phyloP scores from a whole-genome alignment of 1,140 invertebrate species.

The Diachasmimorpha longicaudata region DNA sequence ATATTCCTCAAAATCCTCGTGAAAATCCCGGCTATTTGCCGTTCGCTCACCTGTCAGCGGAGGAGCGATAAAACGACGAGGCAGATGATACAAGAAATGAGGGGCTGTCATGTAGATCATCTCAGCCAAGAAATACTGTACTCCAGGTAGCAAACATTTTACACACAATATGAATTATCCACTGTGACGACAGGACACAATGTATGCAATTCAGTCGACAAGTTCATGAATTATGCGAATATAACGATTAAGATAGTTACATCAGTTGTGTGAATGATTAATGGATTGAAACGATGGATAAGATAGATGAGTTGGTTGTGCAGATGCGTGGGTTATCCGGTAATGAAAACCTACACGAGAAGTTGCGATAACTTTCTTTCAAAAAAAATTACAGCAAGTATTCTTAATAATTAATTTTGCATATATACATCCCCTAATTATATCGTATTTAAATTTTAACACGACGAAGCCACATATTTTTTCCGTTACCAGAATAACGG shows the following conservation, averaged over 20 bases:
- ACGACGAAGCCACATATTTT: background rate
- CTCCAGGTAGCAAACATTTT: too few species aligned
- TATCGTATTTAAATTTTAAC: constrained; percentile 7
- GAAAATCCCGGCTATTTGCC: too few species aligned
- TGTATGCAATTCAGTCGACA: background rate
- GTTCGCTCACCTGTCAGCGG: too few species aligned
- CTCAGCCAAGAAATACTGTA: too few species aligned
- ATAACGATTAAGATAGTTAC: background rate
- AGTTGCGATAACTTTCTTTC: background rate
- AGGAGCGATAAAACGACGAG: too few species aligned
- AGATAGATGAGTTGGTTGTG: background rate
- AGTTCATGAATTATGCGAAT: background rate
- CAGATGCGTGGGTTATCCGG: background rate
- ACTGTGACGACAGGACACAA: background rate
- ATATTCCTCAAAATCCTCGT: too few species aligned
- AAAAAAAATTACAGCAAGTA: background rate
- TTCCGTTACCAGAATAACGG: constrained; percentile 21
- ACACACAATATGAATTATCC: too few species aligned
- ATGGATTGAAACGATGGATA: background rate
- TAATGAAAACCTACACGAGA: background rate
- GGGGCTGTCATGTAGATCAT: too few species aligned
- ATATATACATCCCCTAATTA: background rate
- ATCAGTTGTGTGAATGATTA: background rate
- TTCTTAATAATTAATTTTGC: background rate
- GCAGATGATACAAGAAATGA: too few species aligned